Conservation (phyloP, 1,140 invertebrate species). For the Thrips palmi region DNA sequence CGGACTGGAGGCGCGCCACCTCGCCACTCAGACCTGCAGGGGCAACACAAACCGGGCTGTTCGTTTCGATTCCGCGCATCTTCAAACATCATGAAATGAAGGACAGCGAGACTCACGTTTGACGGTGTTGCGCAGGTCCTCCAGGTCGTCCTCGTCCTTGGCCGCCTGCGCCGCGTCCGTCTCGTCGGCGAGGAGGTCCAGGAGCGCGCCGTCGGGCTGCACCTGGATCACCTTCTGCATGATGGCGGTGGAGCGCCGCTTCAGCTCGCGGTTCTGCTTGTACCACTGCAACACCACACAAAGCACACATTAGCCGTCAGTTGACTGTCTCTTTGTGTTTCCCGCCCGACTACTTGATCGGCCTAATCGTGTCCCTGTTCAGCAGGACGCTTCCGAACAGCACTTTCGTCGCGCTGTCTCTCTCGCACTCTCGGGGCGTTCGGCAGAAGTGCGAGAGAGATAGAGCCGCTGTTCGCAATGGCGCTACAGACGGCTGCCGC, state of each 20-base stretch:
- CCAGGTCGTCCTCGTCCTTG: conserved; percentile 39
- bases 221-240: conserved; percentile 29
- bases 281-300: conserved; percentile 38
- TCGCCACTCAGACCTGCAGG: conserved; percentile 36
- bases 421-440: too few relatives aligned
- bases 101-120: conserved; percentile 23
- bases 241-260: conserved; percentile 39
- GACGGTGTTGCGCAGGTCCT: conserved; percentile 43
- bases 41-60: conserved; percentile 3
- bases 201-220: too few relatives aligned
- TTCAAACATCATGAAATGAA: too few relatives aligned
- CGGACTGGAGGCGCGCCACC: conserved; percentile 42
- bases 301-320: conserved; percentile 1
- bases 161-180: conserved; percentile 26
- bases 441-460: too few relatives aligned
- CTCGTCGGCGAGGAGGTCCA: too few relatives aligned
- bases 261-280: conserved; percentile 48
- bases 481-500: not conserved
- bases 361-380: not conserved
- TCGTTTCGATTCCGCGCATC: not conserved
- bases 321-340: not conserved
- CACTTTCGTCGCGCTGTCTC: too few relatives aligned
- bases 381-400: not conserved
- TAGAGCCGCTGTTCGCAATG: too few relatives aligned
- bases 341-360: not conserved